Evolutionary conservation across 2,113 vertebrate genomes (phyloP).

Genomic region (Patagioenas fasciata): DNA sequence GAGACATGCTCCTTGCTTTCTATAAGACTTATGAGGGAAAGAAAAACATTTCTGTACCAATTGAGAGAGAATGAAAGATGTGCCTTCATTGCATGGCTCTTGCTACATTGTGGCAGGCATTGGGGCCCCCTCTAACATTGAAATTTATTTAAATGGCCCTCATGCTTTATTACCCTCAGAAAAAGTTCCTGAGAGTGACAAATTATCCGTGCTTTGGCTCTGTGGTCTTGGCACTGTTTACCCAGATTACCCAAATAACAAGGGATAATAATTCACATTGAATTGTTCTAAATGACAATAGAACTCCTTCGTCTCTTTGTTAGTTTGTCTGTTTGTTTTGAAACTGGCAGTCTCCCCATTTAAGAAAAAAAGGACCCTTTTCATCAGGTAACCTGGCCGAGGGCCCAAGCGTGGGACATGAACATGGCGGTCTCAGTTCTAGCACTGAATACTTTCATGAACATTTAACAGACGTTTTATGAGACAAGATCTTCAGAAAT

Average conservation of each 20-base stretch:
- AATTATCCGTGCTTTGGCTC: not conserved
- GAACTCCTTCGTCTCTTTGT: not conserved
- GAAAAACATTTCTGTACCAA: not conserved
- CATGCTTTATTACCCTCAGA: not conserved
- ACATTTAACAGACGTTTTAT: not conserved
- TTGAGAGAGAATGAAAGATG: not conserved
- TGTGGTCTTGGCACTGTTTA: not conserved
- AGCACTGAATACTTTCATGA: not conserved
- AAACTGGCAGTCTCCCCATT: not conserved
- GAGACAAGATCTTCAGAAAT: not conserved
- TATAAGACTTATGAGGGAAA: not conserved
- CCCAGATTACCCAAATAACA: not conserved
- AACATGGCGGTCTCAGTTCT: not conserved
- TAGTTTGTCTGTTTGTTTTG: not conserved
- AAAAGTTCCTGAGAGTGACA: not conserved
- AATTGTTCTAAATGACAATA: not conserved
- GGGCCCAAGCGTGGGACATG: not conserved
- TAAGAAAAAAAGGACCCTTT: not conserved
- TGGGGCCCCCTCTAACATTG: not conserved
- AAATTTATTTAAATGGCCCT: not conserved
- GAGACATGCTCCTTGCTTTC: not conserved
- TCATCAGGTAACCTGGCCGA: not conserved
- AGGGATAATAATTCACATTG: not conserved
- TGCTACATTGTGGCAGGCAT: not conserved
- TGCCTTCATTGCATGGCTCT: not conserved